phyloP scores from a whole-genome alignment of 1,140 invertebrate species.

The Leptinotarsa lineolata region DNA sequence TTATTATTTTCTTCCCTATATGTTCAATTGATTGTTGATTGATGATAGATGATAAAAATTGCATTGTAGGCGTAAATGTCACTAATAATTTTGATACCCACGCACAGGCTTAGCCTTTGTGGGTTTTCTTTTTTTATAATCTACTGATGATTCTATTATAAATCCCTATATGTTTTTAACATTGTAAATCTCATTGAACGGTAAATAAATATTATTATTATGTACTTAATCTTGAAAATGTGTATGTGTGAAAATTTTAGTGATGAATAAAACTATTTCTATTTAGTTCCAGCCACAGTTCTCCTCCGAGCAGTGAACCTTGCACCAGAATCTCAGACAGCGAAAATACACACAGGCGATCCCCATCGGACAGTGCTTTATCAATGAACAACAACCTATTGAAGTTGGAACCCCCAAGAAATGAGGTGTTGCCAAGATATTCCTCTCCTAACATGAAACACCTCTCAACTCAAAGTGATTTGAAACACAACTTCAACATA shows the following conservation, averaged over 20 bases:
- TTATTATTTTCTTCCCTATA: no score
- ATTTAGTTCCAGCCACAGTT: constrained; percentile 49
- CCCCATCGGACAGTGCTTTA: constrained; percentile 37
- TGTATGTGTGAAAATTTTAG: no score
- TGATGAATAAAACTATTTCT: constrained; percentile 23
- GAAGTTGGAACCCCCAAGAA: constrained; percentile 32
- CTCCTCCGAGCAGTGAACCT: constrained; percentile 49
- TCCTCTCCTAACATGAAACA: constrained; percentile 36
- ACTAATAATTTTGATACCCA: no score
- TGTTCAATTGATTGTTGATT: no score
- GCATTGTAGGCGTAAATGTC: no score
- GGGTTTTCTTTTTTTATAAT: no score
- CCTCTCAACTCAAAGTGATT: not conserved
- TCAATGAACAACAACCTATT: constrained; percentile 31
- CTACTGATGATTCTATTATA: no score
- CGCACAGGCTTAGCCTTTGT: no score
- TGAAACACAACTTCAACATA: constrained; percentile 60
- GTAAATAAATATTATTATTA: no score
- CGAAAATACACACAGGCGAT: constrained; percentile 35
- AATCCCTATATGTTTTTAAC: no score
- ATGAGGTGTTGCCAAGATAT: constrained; percentile 36
- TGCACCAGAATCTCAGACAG: constrained; percentile 47
- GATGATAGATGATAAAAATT: no score
- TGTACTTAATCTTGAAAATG: constrained; percentile 1
- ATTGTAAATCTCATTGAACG: no score